A percentile compares a stretch with the other conserved stretches of the same genome.
These are phyloP conservation scores for Drosophila pruinosa DNA, from an alignment of 1,140 invertebrate genomes.

Conservation along the genomic window DNA sequence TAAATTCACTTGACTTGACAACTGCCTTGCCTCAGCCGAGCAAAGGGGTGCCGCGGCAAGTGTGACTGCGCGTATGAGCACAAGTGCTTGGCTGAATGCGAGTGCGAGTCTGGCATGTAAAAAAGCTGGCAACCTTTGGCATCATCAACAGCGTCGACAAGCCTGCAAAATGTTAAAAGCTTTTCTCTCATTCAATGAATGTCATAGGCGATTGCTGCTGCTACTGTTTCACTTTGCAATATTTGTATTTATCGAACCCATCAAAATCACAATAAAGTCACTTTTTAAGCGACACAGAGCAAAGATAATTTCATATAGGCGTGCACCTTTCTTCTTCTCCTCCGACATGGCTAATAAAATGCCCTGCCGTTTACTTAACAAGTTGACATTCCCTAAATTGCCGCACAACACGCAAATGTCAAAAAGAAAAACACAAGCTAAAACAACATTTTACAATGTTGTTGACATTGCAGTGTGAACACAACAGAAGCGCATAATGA, in stretches of 20 bases:
- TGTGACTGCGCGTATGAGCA: not conserved
- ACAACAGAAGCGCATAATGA: not conserved
- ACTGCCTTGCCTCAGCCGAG: constrained; percentile 23
- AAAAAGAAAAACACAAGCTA: not conserved
- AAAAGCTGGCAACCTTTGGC: not conserved
- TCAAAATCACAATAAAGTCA: constrained; percentile 32
- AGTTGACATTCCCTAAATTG: constrained; percentile 14
- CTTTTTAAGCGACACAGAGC: constrained; percentile 11
- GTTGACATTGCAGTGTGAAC: not conserved
- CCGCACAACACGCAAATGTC: constrained; percentile 6
- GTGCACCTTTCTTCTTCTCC: not conserved
- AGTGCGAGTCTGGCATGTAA: not conserved
- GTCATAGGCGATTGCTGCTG: constrained; percentile 28
- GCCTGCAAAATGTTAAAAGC: constrained; percentile 57
- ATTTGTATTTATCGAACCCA: constrained; percentile 28
- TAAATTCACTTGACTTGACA: constrained; percentile 57
- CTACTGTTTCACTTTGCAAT: not conserved
- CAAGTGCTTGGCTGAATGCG: constrained; percentile 17
- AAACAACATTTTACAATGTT: not conserved
- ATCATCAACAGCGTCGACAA: not conserved
- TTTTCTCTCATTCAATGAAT: constrained; percentile 59
- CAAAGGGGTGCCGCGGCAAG: not conserved
- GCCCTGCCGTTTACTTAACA: constrained; percentile 1
- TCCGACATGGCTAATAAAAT: constrained; percentile 11
- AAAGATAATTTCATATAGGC: not conserved